Base-by-base conservation (phyloP, 92 coral and sea anemone species). In the Diadumene lineata region DNA sequence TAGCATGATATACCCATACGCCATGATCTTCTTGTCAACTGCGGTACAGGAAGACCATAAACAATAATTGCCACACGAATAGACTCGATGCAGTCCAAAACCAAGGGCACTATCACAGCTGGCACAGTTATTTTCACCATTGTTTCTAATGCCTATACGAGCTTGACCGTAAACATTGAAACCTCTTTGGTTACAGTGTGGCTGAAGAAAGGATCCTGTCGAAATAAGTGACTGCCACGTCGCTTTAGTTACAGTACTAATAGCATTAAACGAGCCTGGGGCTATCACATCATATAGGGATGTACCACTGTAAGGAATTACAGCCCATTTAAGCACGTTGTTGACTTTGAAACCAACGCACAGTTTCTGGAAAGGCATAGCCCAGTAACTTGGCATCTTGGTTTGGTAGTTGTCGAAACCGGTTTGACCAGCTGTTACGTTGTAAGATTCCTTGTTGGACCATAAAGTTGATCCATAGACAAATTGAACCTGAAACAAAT, bases 361-460 rank as follows among this genome's bases (percentile, higher is more conserved):
- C 6, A 38, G 48, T 38, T 38, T 38, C 48, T 38, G 6, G 13
- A 38, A 38, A 38, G 48, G 48, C 48, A 38, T 38, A 13, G 48
- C 6, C 48, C 48, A 38, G 48, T 38, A 38, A 38, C 48, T 38
- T 38, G 48, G 48, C 48, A 38, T 38, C 48, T 38, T 38, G 48
- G 48, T 38, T 38, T 38, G 48, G 48, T 38, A 38, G 58, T 53
- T 53, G 19, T 53, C 58, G 19, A 53, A 53, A 53, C 58, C 58
- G 58, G 58, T 53, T 53, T 53, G 58, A 53, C 58, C 58, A 23
- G 58, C 58, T 53, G 58, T 21, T 2, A 53, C 24, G 18, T 53
- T 38, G 58, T 53, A 53, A 23, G 58, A 53, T 4, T 53, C 58
- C 18, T 53, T 53, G 19, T 53, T 53, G 58, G 58, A 53, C 58